Conservation (phyloP, 2,888 invertebrate species). For the Eupithecia exiguata region DNA sequence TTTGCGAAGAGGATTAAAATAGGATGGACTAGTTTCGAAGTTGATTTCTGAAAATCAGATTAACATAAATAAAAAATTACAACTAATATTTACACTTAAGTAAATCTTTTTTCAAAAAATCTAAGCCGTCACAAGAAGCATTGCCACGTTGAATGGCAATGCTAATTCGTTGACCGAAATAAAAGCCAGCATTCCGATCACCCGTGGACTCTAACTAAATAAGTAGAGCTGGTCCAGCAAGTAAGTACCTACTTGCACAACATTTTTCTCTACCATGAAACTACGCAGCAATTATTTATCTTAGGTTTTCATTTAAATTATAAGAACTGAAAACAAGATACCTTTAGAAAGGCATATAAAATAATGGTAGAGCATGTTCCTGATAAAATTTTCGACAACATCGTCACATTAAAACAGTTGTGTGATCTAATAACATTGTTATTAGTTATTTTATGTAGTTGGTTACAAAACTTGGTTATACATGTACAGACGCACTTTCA, state of each 20-base stretch:
- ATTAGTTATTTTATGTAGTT: neutral
- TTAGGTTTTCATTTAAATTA: no score
- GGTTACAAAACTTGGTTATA: neutral
- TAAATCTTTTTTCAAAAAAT: no score
- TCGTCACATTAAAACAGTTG: neutral
- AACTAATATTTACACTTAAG: no score
- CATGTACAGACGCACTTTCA: neutral
- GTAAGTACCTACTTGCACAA: neutral
- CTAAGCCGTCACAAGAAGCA: no score
- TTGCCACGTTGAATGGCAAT: no score
- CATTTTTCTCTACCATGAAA: neutral
- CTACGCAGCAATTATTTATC: no score
- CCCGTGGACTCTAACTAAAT: no score
- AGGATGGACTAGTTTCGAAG: neutral
- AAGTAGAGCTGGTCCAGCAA: conserved; percentile 1
- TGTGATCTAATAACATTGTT: neutral
- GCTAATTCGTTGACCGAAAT: no score
- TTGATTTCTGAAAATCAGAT: no score
- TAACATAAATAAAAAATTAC: no score
- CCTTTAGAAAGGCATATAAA: neutral
- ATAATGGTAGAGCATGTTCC: neutral
- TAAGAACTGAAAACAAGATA: no score
- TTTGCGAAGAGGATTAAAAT: neutral
- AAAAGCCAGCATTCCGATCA: no score
- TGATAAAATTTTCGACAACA: neutral